A percentile compares a stretch with the other conserved stretches of the same genome.
Evolutionary conservation across 2,797 vertebrate species (phyloP).

Genomic region (Orientallactaga sibirica): DNA sequence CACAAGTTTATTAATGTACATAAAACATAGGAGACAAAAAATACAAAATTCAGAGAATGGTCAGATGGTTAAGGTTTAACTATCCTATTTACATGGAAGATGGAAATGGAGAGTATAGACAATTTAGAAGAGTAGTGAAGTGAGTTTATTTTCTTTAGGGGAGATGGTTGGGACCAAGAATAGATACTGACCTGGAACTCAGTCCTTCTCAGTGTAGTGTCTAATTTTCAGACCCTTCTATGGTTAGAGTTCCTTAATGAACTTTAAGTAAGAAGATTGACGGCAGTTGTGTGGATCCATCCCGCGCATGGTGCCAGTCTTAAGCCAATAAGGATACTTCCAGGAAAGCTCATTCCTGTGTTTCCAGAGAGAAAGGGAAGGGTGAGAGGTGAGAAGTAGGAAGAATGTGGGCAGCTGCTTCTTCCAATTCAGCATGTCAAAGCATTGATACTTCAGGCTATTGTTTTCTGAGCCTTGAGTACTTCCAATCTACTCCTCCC

Average conservation of each 20-base stretch:
- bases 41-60: background rate
- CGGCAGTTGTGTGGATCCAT: background rate
- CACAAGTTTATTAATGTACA: background rate
- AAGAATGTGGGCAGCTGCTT: background rate
- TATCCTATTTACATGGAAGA: background rate
- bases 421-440: background rate
- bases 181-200: background rate
- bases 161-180: background rate
- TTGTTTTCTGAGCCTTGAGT: background rate
- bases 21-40: background rate
- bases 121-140: background rate
- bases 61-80: background rate
- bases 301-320: background rate
- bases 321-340: background rate
- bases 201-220: background rate
- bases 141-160: background rate
- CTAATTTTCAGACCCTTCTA: background rate
- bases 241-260: background rate
- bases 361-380: background rate
- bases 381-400: background rate
- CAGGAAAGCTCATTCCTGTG: background rate
- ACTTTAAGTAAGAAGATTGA: background rate
- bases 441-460: background rate
- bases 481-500: conserved; percentile 10
- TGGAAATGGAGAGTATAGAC: background rate